A percentile compares a stretch with the other conserved stretches of the same genome.
Conservation (phyloP, 2,113 vertebrate species). For the Eudyptes chrysolophus region DNA sequence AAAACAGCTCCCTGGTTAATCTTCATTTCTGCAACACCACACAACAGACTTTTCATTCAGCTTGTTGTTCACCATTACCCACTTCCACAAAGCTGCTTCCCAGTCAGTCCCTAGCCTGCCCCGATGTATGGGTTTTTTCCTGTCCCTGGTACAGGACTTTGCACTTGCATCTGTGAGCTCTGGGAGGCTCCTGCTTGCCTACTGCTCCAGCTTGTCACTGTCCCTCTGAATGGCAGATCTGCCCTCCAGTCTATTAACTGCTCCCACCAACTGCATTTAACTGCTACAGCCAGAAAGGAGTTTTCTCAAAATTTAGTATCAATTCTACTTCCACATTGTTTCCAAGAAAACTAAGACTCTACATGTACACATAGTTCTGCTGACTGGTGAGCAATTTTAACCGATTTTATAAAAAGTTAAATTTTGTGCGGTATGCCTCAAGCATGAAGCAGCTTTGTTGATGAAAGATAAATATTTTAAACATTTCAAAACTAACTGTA, state of each 20-base stretch:
- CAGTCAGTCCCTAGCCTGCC: not conserved
- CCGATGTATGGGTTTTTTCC: accelerated
- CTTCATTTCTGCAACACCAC: not conserved
- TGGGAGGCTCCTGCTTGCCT: not conserved
- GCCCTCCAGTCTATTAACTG: not conserved
- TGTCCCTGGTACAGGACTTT: not conserved
- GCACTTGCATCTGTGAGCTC: not conserved
- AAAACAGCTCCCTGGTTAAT: not conserved
- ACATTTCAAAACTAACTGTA: not conserved
- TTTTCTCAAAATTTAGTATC: not conserved
- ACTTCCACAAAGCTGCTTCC: not conserved
- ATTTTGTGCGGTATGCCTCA: not conserved
- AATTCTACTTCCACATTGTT: not conserved
- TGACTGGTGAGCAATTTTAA: not conserved
- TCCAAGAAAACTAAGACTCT: not conserved
- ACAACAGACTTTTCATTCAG: not conserved
- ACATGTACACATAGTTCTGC: not conserved
- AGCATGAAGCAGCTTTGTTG: not conserved
- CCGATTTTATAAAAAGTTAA: not conserved
- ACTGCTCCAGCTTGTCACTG: accelerated
- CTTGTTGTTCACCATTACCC: not conserved
- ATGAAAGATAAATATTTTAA: not conserved
- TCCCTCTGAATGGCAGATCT: not conserved
- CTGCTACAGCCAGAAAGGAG: not conserved
- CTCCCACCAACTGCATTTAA: not conserved